Conservation (phyloP, 2,113 vertebrate species). For the Zingel zingel region DNA sequence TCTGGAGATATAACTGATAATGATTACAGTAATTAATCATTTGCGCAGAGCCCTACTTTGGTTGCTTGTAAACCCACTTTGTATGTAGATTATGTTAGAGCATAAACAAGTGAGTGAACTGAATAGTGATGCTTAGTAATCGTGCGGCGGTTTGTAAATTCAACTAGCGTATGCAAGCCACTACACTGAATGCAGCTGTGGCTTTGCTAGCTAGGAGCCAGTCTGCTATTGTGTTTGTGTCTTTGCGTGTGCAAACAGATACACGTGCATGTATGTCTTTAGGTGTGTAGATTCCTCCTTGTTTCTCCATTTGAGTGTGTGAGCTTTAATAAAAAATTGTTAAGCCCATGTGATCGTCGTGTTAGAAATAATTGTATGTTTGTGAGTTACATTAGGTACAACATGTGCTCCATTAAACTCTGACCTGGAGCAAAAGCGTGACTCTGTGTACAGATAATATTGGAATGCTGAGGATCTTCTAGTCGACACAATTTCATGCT, state of each 20-base stretch:
- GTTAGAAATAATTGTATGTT: not conserved
- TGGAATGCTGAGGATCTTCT: not conserved
- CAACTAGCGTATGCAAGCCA: not conserved
- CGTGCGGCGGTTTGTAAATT: not conserved
- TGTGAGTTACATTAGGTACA: constrained; percentile 3
- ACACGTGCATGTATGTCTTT: not conserved
- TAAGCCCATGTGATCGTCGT: not conserved
- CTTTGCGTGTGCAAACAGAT: not conserved
- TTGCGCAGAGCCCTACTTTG: not conserved
- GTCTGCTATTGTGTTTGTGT: not conserved
- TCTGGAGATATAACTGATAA: not conserved
- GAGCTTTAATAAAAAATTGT: not conserved
- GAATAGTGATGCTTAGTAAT: not conserved
- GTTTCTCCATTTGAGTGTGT: not conserved
- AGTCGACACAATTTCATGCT: not conserved
- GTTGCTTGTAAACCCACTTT: not conserved
- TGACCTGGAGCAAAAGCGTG: not conserved
- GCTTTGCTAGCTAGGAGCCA: not conserved
- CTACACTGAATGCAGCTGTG: not conserved
- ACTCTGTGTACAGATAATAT: not conserved
- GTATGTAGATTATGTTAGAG: not conserved
- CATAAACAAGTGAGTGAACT: not conserved
- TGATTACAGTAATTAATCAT: not conserved
- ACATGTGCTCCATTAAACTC: not conserved
- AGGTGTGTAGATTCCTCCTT: too few relatives aligned